These are phyloP conservation scores for Galemys pyrenaicus DNA, from an alignment of 2,113 vertebrate species.

Conservation along the genomic window DNA sequence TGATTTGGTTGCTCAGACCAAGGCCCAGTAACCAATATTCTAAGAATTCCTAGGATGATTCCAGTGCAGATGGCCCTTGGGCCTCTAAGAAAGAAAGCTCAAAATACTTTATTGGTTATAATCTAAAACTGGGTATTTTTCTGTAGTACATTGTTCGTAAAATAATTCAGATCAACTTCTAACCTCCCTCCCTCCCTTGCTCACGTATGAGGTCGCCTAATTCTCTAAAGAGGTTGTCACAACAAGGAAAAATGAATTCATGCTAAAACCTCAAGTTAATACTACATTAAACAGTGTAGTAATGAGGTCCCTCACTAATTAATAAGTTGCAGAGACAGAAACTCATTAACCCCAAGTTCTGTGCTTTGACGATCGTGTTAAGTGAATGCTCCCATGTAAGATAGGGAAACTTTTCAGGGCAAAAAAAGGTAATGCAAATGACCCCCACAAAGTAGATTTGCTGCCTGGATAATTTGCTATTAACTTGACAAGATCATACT, in stretches of 20 bases:
- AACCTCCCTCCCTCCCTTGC: background rate
- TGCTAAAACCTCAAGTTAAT: conserved; percentile 35
- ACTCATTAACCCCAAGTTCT: background rate
- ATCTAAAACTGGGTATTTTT: background rate
- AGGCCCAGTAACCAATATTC: background rate
- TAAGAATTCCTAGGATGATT: background rate
- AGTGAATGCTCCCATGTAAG: background rate
- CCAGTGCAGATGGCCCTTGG: background rate
- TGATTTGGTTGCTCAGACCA: background rate
- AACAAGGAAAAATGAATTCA: conserved; percentile 21
- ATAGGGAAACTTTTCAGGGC: background rate
- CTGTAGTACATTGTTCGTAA: background rate
- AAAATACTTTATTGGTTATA: background rate
- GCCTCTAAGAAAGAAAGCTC: background rate
- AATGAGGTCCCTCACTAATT: conserved; percentile 2
- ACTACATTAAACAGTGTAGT: background rate
- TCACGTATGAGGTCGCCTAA: background rate
- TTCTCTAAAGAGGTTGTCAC: background rate
- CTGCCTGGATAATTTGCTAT: background rate
- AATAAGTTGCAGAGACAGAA: conserved; percentile 42
- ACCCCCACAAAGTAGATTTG: background rate
- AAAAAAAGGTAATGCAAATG: background rate
- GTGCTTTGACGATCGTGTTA: background rate
- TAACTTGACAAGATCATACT: background rate
- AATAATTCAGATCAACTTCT: background rate